Percentiles rank a stretch among this genome's conserved stretches.
These are phyloP conservation scores for Labeo catla DNA, from an alignment of 2,113 vertebrate genomes.

Conservation along the genomic window DNA sequence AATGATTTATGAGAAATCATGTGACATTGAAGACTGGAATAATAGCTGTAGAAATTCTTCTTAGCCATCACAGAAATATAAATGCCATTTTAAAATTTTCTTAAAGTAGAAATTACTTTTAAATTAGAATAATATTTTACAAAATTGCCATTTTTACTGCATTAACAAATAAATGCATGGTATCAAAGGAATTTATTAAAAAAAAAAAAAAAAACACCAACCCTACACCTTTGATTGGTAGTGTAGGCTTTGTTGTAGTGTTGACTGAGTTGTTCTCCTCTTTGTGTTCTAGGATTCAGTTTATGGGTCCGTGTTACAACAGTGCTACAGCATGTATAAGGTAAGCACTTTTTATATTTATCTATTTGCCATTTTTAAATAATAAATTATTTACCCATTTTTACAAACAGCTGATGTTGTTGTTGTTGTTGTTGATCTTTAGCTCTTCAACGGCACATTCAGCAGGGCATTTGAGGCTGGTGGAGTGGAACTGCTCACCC, in stretches of 20 bases:
- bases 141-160: not conserved
- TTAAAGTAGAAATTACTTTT: too few relatives aligned
- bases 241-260: not conserved
- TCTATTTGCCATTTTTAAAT: not conserved
- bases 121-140: not conserved
- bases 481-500: constrained; percentile 87
- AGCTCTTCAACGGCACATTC: constrained; percentile 98
- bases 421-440: constrained; percentile 26
- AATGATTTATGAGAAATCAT: not conserved
- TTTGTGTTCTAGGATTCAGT: constrained; percentile 87
- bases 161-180: not conserved
- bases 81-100: not conserved
- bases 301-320: constrained; percentile 90
- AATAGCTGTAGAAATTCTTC: not conserved
- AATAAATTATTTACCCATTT: not conserved
- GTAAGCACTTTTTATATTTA: constrained; percentile 69
- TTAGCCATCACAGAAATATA: not conserved
- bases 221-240: not conserved
- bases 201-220: not conserved
- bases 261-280: not conserved
- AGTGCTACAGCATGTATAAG: constrained; percentile 99
- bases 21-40: too few relatives aligned
- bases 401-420: not conserved
- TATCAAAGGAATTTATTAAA: not conserved
- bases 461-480: constrained; percentile 89